Percentiles rank a stretch among this genome's conserved stretches.
phyloP scores from a whole-genome alignment of 2,113 vertebrate species.

The Elgaria multicarinata region DNA sequence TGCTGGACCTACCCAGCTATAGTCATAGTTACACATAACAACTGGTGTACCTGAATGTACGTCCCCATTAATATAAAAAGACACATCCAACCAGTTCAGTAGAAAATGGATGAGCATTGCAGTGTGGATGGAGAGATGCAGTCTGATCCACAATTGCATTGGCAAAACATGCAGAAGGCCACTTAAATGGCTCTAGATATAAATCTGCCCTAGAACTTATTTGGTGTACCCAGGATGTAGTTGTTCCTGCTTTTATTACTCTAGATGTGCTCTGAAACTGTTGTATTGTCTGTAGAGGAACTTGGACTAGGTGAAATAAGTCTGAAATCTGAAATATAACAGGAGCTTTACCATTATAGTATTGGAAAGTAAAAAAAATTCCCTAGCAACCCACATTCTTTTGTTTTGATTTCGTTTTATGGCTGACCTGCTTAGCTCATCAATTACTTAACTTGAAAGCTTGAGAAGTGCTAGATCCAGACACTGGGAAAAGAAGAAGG shows the following conservation, averaged over 20 bases:
- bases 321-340: conserved; percentile 10
- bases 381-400: background rate
- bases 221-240: background rate
- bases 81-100: background rate
- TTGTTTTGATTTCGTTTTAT: conserved; percentile 20
- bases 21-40: background rate
- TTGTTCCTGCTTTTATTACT: background rate
- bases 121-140: background rate
- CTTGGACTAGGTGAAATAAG: background rate
- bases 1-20: background rate
- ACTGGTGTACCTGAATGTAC: background rate
- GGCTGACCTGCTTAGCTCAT: background rate
- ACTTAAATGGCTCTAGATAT: background rate
- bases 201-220: background rate
- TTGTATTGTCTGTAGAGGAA: background rate
- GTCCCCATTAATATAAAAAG: background rate
- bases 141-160: background rate
- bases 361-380: background rate
- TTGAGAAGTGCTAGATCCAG: conserved; percentile 27
- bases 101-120: background rate
- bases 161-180: background rate
- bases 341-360: background rate
- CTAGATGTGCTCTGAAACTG: background rate
- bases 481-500: conserved; percentile 51
- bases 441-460: conserved; percentile 11